A percentile compares a stretch with the other conserved stretches of the same genome.
Conservation (phyloP, 2,797 vertebrate genomes). For the Alosa sapidissima region DNA sequence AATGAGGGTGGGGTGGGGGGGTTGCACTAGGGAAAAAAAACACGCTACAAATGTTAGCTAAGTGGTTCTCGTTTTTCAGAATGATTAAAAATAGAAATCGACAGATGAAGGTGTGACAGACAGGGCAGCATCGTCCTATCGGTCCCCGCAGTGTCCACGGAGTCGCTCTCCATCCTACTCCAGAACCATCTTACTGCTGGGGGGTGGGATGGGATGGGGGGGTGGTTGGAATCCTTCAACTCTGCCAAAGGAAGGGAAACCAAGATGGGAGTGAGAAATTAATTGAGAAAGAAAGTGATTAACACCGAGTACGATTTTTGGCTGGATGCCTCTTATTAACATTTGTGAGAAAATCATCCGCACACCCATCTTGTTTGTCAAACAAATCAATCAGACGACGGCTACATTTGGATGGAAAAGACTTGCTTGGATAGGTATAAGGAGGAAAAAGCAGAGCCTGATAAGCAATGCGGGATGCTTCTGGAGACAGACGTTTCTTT, state of each 20-base stretch:
- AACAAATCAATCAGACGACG: background rate
- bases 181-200: background rate
- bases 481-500: background rate
- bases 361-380: background rate
- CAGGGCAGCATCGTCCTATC: background rate
- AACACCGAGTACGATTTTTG: background rate
- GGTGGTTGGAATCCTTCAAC: conserved; percentile 28
- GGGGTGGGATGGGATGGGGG: conserved; percentile 1
- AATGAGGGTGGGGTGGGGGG: background rate
- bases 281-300: background rate
- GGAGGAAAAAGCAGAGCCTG: background rate
- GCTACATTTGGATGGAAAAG: background rate
- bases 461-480: background rate
- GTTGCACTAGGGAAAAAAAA: conserved; percentile 37
- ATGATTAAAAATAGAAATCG: conserved; percentile 34
- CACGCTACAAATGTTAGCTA: conserved; percentile 36
- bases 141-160: conserved; percentile 25
- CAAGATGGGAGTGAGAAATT: background rate
- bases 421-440: background rate
- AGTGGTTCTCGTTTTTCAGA: conserved; percentile 43
- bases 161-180: background rate
- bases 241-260: conserved; percentile 23
- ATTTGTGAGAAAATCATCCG: background rate
- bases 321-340: background rate
- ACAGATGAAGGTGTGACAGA: conserved; percentile 37